Evolutionary conservation across 2,888 invertebrate genomes (phyloP), one percentile per base, ranked within the genome.

Genomic region (Drosophila nigricruria): DNA sequence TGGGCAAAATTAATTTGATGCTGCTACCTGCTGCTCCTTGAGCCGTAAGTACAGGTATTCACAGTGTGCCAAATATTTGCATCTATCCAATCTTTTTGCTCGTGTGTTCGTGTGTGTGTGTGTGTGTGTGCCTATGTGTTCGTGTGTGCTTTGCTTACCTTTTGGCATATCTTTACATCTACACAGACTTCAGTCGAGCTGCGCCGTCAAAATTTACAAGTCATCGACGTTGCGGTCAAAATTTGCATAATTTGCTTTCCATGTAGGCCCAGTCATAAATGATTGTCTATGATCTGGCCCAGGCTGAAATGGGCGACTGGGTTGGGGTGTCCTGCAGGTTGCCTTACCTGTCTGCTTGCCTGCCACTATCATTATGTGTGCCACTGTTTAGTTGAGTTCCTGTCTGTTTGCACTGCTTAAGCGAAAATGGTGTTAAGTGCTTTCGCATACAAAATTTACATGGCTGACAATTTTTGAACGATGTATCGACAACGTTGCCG

Each of bases 401-500:
- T 50, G 63, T 57, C 64, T 86, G 86, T 90, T 90, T 86, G 89
- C 81, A 64, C 74, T 88, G 89, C 90, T 77, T 86, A 76, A 90
- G 84, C 89, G 90, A 87, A 86, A 87, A 89, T 79, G 87, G 89
- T 87, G 86, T 90, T 87, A 87, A 87, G 90, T 90, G 86, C 88
- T 90, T 90, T 80, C 81, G 84, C 79, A 88, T 90, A 87, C 85
- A 88, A 88, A 88, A 88, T 88, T 82, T 85, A 85, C 85, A 85
- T 85, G 90, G 70, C 78, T 73, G 86, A 79, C 88, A 85, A 82
- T 88, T 85, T 85, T 85, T 88, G 88, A 88, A 85, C 77, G 82
- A 75, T 84, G 79, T 83, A 82, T 82, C 83, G 87, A 70, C 73
- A 80, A 60, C 32, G 70, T 62, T 56, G 54, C 47, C 27, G 23